phyloP scores from a whole-genome alignment of 1,140 invertebrate genomes.

The Whitmania pigra region DNA sequence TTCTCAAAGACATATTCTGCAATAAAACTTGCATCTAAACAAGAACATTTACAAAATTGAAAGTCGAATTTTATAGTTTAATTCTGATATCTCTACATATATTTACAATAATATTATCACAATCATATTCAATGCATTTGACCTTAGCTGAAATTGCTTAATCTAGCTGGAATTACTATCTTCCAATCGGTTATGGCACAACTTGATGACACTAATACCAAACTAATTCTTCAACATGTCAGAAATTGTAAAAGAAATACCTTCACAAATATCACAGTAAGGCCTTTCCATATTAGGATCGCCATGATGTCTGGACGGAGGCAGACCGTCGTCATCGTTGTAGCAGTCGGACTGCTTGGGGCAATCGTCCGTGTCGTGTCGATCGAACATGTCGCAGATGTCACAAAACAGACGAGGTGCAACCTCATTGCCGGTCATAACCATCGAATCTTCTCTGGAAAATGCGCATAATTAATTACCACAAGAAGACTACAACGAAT shows the following conservation, averaged over 20 bases:
- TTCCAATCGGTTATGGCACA: background rate
- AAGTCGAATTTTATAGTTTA: background rate
- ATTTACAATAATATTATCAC: no score
- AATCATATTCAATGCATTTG: background rate
- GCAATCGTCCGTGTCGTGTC: constrained; percentile 92
- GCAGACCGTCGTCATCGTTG: constrained; percentile 29
- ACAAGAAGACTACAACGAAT: no score
- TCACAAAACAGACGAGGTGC: constrained; percentile 76
- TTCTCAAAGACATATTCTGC: background rate
- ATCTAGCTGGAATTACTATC: background rate
- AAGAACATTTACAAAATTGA: background rate
- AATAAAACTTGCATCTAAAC: background rate
- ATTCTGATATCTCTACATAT: background rate
- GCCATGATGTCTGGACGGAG: constrained; percentile 43
- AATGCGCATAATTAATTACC: no score
- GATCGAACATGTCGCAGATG: constrained; percentile 90
- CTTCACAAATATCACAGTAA: constrained; percentile 85
- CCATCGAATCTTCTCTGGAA: background rate
- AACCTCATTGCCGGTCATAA: background rate
- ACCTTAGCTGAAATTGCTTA: background rate
- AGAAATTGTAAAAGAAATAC: constrained; percentile 42
- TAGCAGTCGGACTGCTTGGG: constrained; percentile 57
- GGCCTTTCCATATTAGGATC: constrained; percentile 51
- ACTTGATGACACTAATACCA: background rate
- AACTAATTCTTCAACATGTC: background rate